Evolutionary conservation across 2,797 vertebrate species (phyloP).

Genomic region (Lagocephalus sceleratus): DNA sequence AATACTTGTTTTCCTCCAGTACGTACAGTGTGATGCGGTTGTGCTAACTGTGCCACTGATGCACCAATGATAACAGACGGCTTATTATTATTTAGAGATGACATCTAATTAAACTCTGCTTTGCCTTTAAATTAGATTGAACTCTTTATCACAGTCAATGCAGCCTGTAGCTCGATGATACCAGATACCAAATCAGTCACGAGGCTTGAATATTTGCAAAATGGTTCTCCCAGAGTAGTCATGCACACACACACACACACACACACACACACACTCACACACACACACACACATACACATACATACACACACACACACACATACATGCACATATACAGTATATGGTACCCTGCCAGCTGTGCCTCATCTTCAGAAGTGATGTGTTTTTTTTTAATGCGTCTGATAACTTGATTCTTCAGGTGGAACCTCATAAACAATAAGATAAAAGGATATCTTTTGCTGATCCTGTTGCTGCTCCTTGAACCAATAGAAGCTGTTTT

Average conservation of each 20-base stretch:
- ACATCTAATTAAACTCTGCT: slow-evolving; percentile 47
- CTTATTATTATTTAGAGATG: slow-evolving; percentile 40
- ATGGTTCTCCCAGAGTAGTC: slow-evolving; percentile 6
- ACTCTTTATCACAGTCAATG: slow-evolving; percentile 23
- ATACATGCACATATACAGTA: too few relatives aligned
- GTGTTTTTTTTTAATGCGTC: too few relatives aligned
- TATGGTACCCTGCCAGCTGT: too few relatives aligned
- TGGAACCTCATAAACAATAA: slow-evolving; percentile 19
- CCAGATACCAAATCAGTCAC: slow-evolving; percentile 29
- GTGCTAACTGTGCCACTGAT: slow-evolving; percentile 43
- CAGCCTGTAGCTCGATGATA: slow-evolving; percentile 3
- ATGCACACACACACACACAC: not conserved
- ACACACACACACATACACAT: slow-evolving; percentile 2
- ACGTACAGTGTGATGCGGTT: slow-evolving; percentile 31
- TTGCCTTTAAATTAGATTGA: slow-evolving; percentile 42
- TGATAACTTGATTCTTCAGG: slow-evolving; percentile 5
- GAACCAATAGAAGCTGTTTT: slow-evolving; percentile 6
- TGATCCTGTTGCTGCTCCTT: slow-evolving; percentile 8
- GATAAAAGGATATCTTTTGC: slow-evolving; percentile 2
- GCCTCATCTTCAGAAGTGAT: too few relatives aligned
- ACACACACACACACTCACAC: too few relatives aligned
- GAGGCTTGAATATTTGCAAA: slow-evolving; percentile 8
- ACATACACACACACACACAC: not conserved
- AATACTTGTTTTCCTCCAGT: slow-evolving; percentile 59
- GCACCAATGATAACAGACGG: slow-evolving; percentile 29